These are phyloP conservation scores for Adelphocoris suturalis DNA, from an alignment of 2,888 invertebrate genomes.

Conservation along the genomic window DNA sequence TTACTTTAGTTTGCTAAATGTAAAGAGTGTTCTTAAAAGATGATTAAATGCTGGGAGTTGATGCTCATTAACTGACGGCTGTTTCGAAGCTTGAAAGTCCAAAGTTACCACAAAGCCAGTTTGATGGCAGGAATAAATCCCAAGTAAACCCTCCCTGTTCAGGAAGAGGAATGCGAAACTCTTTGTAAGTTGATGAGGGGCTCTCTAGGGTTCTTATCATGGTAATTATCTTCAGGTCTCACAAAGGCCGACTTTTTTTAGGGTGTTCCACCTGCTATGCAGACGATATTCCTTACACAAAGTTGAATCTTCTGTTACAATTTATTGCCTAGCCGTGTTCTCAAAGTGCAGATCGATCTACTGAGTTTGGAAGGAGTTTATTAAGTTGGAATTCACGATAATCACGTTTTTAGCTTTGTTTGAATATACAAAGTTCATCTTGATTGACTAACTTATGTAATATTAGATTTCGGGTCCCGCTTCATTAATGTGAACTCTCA, in stretches of 20 bases:
- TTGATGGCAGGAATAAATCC: conserved; percentile 64
- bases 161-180: conserved; percentile 63
- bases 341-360: no score
- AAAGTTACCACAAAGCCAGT: conserved; percentile 48
- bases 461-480: no score
- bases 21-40: conserved; percentile 12
- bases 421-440: no score
- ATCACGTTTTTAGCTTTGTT: no score
- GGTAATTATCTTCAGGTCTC: conserved; percentile 63
- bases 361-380: no score
- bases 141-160: conserved; percentile 53
- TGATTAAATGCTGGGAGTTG: conserved; percentile 35
- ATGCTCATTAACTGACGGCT: conserved; percentile 26
- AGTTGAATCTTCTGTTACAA: not conserved
- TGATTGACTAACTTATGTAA: no score
- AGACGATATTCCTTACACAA: not conserved
- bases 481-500: no score
- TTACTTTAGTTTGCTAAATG: not conserved
- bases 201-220: conserved; percentile 64
- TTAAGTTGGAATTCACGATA: no score
- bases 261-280: not conserved
- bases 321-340: not conserved
- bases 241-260: not conserved
- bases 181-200: conserved; percentile 64
- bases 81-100: conserved; percentile 45